phyloP scores from a whole-genome alignment of 1,140 invertebrate species.

The Phymorhynchus buccinoides region DNA sequence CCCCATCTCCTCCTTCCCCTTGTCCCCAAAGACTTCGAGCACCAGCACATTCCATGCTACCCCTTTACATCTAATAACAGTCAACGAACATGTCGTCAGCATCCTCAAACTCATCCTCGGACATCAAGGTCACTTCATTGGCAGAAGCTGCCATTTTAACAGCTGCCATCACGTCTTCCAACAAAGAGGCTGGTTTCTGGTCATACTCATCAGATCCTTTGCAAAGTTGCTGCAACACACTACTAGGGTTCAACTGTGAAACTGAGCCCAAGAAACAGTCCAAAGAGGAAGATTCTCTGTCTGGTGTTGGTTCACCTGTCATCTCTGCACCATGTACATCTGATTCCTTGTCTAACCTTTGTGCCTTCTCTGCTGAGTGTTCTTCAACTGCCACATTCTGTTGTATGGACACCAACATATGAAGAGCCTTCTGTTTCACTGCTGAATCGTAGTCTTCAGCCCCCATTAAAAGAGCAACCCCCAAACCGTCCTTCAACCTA shows the following conservation, averaged over 20 bases:
- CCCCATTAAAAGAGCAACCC: conserved; percentile 9
- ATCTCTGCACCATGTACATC: not conserved
- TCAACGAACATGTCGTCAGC: conserved; percentile 49
- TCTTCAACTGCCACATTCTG: not conserved
- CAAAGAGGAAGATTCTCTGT: not conserved
- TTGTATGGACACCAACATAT: not conserved
- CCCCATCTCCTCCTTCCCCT: too few species aligned
- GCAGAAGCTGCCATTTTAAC: not conserved
- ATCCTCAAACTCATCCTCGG: conserved; percentile 37
- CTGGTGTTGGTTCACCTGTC: not conserved
- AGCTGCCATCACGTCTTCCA: conserved; percentile 47
- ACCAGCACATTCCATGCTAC: too few species aligned
- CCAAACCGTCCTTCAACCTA: conserved; percentile 22
- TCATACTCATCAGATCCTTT: conserved; percentile 43
- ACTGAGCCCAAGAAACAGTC: not conserved
- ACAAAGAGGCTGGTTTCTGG: conserved; percentile 40
- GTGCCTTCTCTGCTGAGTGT: not conserved
- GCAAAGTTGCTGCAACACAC: not conserved
- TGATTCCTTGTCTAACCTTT: conserved; percentile 6
- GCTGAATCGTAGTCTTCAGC: conserved; percentile 36
- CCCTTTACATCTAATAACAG: conserved; percentile 43
- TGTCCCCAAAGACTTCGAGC: too few species aligned
- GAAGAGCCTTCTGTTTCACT: conserved; percentile 31
- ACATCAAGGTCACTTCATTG: not conserved
- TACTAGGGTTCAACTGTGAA: conserved; percentile 6